Conservation (phyloP, 2,113 vertebrate genomes). For the Chaetops frenatus region DNA sequence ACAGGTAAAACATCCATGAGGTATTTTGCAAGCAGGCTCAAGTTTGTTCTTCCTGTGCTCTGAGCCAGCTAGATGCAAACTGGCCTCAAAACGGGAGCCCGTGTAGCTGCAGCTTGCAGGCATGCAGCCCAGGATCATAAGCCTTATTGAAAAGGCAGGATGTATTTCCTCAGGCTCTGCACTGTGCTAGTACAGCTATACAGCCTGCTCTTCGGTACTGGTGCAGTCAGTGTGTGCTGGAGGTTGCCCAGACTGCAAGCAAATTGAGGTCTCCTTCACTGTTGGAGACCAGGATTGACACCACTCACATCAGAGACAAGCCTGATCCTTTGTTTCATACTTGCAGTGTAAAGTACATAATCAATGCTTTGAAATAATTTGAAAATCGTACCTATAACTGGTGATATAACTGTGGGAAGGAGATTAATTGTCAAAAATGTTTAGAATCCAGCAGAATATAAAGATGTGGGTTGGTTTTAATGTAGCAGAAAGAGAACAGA, state of each 20-base stretch:
- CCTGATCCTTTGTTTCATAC: background rate
- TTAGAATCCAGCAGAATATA: background rate
- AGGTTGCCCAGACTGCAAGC: background rate
- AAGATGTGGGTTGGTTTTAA: background rate
- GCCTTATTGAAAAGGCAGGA: background rate
- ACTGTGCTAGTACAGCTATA: background rate
- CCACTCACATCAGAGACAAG: background rate
- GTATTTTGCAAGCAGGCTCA: background rate
- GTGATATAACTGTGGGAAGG: background rate
- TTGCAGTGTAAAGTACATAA: rapidly evolving
- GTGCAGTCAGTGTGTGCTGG: rapidly evolving
- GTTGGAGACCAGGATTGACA: background rate
- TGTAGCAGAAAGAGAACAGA: background rate
- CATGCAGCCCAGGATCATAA: background rate
- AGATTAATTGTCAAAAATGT: background rate
- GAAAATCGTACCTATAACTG: background rate
- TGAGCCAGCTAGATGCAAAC: background rate
- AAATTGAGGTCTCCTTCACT: background rate
- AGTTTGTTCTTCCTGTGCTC: background rate
- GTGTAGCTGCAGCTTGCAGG: background rate
- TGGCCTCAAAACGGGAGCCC: background rate
- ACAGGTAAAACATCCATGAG: background rate
- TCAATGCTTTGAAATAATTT: background rate
- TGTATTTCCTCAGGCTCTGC: background rate
- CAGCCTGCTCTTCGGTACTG: no score